Conservation (phyloP, 2,113 vertebrate species). For the Mus spicilegus region DNA sequence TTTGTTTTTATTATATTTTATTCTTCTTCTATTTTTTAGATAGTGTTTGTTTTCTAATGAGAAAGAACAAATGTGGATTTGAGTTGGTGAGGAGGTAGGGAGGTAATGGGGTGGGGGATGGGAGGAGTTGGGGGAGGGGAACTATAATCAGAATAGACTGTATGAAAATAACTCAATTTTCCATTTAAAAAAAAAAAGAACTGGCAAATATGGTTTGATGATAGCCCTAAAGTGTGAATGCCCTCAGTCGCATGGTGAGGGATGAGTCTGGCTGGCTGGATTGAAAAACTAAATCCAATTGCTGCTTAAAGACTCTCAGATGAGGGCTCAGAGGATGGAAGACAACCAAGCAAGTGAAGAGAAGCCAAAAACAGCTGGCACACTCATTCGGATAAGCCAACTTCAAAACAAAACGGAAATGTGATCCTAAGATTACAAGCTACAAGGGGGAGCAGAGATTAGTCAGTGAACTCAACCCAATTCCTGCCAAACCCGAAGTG, state of each 20-base stretch:
- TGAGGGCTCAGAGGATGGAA: background rate
- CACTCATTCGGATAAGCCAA: background rate
- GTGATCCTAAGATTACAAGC: background rate
- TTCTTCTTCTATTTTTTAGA: background rate
- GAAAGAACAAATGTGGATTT: background rate
- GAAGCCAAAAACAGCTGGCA: background rate
- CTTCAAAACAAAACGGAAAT: background rate
- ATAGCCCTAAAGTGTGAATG: background rate
- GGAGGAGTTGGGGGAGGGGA: background rate
- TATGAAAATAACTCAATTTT: background rate
- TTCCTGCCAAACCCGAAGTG: background rate
- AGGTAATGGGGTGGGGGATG: too few relatives aligned
- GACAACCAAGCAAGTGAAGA: background rate
- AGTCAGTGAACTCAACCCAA: background rate
- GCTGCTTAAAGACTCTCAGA: background rate
- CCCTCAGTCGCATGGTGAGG: too few relatives aligned
- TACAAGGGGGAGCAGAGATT: background rate
- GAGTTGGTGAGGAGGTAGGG: background rate
- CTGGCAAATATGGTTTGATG: background rate
- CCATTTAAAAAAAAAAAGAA: background rate
- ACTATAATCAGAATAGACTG: background rate
- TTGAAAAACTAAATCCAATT: background rate
- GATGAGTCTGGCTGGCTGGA: background rate
- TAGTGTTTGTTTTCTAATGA: background rate
- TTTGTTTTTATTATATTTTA: background rate